A percentile compares a stretch with the other conserved stretches of the same genome.
These are phyloP conservation scores for Sinocyclocheilus anshuiensis DNA, from an alignment of 2,113 vertebrate genomes.

Conservation along the genomic window DNA sequence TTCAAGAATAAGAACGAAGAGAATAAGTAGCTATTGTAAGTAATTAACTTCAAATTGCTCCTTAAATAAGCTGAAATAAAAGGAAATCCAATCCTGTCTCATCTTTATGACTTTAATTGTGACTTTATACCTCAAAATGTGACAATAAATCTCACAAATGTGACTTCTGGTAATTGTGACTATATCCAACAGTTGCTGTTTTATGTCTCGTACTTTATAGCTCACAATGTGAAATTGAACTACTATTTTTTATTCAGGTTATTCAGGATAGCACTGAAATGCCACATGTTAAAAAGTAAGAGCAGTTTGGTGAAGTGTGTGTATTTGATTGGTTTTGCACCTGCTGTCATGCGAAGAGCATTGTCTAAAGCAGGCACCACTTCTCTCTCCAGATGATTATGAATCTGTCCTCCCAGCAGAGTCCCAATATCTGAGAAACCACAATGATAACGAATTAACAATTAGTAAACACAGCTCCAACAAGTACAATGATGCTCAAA, in stretches of 20 bases:
- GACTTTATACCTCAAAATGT: neutral
- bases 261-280: neutral
- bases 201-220: neutral
- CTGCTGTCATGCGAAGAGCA: slow-evolving; percentile 83
- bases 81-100: neutral
- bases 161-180: neutral
- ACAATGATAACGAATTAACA: neutral
- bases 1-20: neutral
- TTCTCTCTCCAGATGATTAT: slow-evolving; percentile 79
- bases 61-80: neutral
- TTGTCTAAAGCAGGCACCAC: slow-evolving; percentile 85
- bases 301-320: neutral
- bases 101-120: neutral
- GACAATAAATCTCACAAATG: neutral
- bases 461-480: neutral
- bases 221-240: neutral
- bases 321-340: slow-evolving; percentile 69
- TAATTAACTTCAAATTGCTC: neutral
- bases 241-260: neutral
- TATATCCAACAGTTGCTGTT: neutral
- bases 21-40: neutral
- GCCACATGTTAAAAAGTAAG: neutral
- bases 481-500: neutral
- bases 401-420: slow-evolving; percentile 83
- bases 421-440: slow-evolving; percentile 80